Conservation (phyloP, 2,797 vertebrate species). For the Gymnoscopelus braueri region DNA sequence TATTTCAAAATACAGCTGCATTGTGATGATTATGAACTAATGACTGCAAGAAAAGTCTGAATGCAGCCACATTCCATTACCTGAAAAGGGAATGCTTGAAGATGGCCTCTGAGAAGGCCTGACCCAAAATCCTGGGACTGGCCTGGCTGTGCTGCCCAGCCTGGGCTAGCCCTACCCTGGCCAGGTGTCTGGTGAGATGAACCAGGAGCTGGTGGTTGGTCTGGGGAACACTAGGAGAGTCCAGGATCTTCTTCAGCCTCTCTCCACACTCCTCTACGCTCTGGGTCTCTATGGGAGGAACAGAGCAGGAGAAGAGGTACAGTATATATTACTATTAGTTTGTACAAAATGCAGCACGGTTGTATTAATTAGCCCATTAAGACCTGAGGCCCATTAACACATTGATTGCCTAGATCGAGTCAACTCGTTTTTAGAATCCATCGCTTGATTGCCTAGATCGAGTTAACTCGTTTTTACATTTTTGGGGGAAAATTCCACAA, state of each 20-base stretch:
- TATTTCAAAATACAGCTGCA: neutral
- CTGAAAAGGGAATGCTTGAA: constrained; percentile 74
- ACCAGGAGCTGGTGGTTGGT: constrained; percentile 80
- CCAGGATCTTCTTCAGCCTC: constrained; percentile 80
- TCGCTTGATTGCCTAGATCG: no score
- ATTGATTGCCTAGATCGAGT: no score
- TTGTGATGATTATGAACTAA: neutral
- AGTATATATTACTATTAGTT: no score
- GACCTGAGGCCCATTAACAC: no score
- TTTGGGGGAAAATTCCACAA: no score
- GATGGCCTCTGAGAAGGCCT: constrained; percentile 78
- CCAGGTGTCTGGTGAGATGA: constrained; percentile 79
- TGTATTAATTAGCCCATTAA: no score
- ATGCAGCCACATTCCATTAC: constrained; percentile 57
- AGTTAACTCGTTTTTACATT: no score
- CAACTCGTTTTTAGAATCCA: no score
- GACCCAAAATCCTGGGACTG: constrained; percentile 71
- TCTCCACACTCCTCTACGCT: constrained; percentile 83
- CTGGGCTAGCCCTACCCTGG: constrained; percentile 64
- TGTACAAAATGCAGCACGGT: no score
- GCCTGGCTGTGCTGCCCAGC: constrained; percentile 58
- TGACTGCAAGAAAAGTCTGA: no score
- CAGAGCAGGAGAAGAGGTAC: neutral
- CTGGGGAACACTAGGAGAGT: constrained; percentile 80
- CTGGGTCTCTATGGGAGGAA: constrained; percentile 67